Percentiles rank a stretch among this genome's conserved stretches.
phyloP scores from a whole-genome alignment of 2,113 vertebrate species.

The Morone saxatilis region DNA sequence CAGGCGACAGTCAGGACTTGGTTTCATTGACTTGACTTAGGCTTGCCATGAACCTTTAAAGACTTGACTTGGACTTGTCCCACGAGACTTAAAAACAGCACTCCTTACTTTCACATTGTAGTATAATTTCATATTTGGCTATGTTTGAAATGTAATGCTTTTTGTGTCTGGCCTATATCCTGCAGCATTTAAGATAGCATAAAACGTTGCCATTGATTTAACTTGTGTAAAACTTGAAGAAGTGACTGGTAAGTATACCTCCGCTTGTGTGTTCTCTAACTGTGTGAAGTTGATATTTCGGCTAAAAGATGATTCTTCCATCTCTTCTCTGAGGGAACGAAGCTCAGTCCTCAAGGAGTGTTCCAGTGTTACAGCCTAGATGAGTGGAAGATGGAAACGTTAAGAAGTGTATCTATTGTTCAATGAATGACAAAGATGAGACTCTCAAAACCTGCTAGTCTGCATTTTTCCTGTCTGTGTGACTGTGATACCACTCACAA shows the following conservation, averaged over 20 bases:
- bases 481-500: slow-evolving; percentile 13
- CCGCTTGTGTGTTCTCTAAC: slow-evolving; percentile 80
- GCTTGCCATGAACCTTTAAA: no score
- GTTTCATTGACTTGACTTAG: no score
- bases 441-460: slow-evolving; percentile 66
- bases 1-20: no score
- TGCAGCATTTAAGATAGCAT: background rate
- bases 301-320: slow-evolving; percentile 84
- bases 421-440: slow-evolving; percentile 5
- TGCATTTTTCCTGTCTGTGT: slow-evolving; percentile 63
- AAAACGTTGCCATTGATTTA: background rate
- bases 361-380: slow-evolving; percentile 84
- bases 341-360: slow-evolving; percentile 84
- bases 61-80: no score
- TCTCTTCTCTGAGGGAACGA: slow-evolving; percentile 82
- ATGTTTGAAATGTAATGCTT: background rate
- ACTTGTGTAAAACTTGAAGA: background rate
- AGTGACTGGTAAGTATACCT: slow-evolving; percentile 71
- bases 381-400: slow-evolving; percentile 3
- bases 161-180: background rate
- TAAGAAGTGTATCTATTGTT: slow-evolving; percentile 32
- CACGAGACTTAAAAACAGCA: background rate
- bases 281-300: slow-evolving; percentile 81
- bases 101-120: background rate
- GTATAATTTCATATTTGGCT: background rate